phyloP scores from a whole-genome alignment of 2,113 vertebrate genomes.

The Emydocephalus ijimae region DNA sequence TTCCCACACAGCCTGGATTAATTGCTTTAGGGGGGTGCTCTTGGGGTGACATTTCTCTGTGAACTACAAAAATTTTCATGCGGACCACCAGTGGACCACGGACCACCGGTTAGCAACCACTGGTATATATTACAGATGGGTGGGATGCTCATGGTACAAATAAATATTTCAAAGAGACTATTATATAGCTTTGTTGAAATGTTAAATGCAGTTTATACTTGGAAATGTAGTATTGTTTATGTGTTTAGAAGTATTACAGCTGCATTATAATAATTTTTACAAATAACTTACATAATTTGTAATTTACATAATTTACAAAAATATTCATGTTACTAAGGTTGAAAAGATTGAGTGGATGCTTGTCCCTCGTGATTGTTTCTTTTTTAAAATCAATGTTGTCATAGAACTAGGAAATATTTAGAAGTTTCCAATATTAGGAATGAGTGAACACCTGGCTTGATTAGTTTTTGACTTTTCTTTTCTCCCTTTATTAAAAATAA shows the following conservation, averaged over 20 bases:
- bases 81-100: too few relatives aligned
- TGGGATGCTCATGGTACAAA: not conserved
- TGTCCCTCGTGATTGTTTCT: not conserved
- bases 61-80: too few relatives aligned
- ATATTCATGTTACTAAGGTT: not conserved
- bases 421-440: not conserved
- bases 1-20: too few relatives aligned
- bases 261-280: not conserved
- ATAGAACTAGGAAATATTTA: not conserved
- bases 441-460: not conserved
- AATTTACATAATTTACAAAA: not conserved
- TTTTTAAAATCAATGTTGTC: not conserved
- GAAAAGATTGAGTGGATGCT: not conserved
- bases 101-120: too few relatives aligned
- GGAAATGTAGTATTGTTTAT: not conserved
- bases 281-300: not conserved
- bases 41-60: too few relatives aligned
- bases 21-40: too few relatives aligned
- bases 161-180: not conserved
- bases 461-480: not conserved
- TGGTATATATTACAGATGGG: not conserved
- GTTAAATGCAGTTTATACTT: not conserved
- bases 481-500: not conserved
- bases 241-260: not conserved
- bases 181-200: not conserved